A percentile compares a stretch with the other conserved stretches of the same genome.
phyloP scores from a whole-genome alignment of 2,888 invertebrate species.

The Heliconius sara region DNA sequence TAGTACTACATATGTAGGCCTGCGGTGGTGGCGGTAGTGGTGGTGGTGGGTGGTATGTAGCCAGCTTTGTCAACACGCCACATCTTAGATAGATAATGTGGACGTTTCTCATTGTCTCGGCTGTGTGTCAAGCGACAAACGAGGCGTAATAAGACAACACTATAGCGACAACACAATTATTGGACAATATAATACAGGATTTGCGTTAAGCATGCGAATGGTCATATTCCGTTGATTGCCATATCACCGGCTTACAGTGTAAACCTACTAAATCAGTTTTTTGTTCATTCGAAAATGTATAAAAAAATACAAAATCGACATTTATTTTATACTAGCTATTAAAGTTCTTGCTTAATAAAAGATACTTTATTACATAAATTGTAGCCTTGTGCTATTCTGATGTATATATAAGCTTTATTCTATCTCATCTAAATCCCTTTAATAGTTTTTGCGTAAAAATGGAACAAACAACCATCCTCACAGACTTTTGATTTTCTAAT shows the following conservation, averaged over 20 bases:
- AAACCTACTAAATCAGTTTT: too few species aligned
- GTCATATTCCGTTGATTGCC: constrained; percentile 2
- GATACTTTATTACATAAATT: too few species aligned
- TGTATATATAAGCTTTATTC: too few species aligned
- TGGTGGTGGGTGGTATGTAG: constrained; percentile 10
- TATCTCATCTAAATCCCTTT: too few species aligned
- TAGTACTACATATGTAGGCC: neutral
- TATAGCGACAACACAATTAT: constrained; percentile 31
- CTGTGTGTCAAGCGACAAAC: constrained; percentile 38
- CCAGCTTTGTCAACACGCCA: constrained; percentile 37
- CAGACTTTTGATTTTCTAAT: too few species aligned
- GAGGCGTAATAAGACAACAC: constrained; percentile 36
- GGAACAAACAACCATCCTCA: too few species aligned
- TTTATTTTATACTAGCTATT: too few species aligned
- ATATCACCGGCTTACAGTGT: neutral
- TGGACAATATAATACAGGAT: constrained; percentile 16
- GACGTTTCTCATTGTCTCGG: constrained; percentile 36
- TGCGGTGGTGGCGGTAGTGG: neutral
- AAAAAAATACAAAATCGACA: too few species aligned
- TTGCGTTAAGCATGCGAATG: constrained; percentile 23
- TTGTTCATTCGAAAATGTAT: too few species aligned
- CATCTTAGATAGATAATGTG: constrained; percentile 39
- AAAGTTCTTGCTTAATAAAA: too few species aligned
- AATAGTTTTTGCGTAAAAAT: too few species aligned
- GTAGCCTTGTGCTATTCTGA: too few species aligned